Percentiles rank a stretch among this genome's conserved stretches.
These are phyloP conservation scores for Ceratina japonica DNA, from an alignment of 1,140 invertebrate species.

Conservation along the genomic window DNA sequence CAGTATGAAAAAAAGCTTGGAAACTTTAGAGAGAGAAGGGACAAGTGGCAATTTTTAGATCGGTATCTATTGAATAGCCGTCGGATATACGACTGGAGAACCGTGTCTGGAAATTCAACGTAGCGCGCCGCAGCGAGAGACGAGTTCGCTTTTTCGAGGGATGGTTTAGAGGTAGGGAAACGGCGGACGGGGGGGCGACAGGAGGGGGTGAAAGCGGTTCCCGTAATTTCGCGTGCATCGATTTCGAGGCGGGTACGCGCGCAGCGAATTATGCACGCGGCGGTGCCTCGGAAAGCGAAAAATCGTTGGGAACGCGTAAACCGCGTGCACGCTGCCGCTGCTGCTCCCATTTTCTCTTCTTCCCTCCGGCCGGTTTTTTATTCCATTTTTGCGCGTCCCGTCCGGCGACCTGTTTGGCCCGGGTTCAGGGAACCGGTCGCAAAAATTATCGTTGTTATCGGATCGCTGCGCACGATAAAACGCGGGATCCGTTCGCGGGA, in stretches of 20 bases:
- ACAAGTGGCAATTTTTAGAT: background rate
- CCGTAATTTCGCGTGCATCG: slow-evolving; percentile 43
- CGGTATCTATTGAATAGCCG: too few relatives aligned
- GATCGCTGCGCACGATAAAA: slow-evolving; percentile 31
- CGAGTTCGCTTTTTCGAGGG: slow-evolving; percentile 53
- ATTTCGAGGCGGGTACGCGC: slow-evolving; percentile 19
- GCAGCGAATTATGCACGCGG: slow-evolving; percentile 40
- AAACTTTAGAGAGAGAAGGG: too few relatives aligned
- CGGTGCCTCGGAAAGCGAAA: slow-evolving; percentile 33
- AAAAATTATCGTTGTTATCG: slow-evolving; percentile 48
- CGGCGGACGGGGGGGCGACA: too few relatives aligned
- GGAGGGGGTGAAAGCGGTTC: slow-evolving; percentile 39
- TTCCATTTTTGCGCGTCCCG: background rate
- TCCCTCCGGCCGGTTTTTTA: background rate
- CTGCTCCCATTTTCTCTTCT: background rate
- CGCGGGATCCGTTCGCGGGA: background rate
- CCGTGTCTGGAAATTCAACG: slow-evolving; percentile 17
- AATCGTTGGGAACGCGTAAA: slow-evolving; percentile 41
- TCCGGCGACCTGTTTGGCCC: slow-evolving; percentile 2
- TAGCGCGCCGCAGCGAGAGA: slow-evolving; percentile 3
- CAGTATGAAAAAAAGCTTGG: too few relatives aligned
- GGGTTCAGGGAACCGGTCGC: slow-evolving; percentile 20
- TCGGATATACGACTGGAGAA: too few relatives aligned
- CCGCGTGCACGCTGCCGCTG: background rate
- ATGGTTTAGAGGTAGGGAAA: too few relatives aligned